phyloP scores from a whole-genome alignment of 1,140 invertebrate genomes.

The Caerostris extrusa region DNA sequence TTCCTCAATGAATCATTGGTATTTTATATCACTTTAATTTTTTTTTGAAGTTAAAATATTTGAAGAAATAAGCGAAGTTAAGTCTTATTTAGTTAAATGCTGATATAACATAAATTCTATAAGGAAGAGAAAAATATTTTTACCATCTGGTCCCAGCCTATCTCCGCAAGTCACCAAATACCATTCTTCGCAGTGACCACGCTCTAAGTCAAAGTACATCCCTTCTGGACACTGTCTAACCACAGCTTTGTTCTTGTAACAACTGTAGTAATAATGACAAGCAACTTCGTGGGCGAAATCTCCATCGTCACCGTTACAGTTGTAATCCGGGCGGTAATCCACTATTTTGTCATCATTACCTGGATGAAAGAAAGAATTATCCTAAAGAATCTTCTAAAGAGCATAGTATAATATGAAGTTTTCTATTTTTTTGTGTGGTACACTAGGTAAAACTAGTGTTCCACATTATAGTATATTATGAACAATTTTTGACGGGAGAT shows the following conservation, averaged over 20 bases:
- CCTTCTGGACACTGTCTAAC: slow-evolving; percentile 60
- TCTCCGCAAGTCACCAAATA: slow-evolving; percentile 65
- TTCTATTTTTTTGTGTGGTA: too few relatives aligned
- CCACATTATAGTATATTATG: too few relatives aligned
- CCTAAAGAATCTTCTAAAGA: too few relatives aligned
- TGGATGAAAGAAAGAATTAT: background rate
- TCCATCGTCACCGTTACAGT: slow-evolving; percentile 42
- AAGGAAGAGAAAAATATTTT: background rate
- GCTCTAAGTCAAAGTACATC: slow-evolving; percentile 45
- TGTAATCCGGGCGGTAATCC: background rate
- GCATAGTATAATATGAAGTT: too few relatives aligned
- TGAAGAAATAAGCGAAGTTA: too few relatives aligned
- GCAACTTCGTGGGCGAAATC: slow-evolving; percentile 23
- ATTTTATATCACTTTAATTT: too few relatives aligned
- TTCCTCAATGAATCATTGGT: too few relatives aligned
- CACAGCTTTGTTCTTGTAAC: slow-evolving; percentile 23
- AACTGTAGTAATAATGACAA: slow-evolving; percentile 74
- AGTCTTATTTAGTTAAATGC: too few relatives aligned
- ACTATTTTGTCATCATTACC: slow-evolving; percentile 47
- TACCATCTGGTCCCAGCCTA: slow-evolving; percentile 61
- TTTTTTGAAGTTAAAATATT: too few relatives aligned
- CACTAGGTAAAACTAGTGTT: too few relatives aligned
- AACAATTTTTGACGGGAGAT: too few relatives aligned
- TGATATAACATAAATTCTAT: background rate
- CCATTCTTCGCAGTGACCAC: slow-evolving; percentile 53